Evolutionary conservation across 2,797 vertebrate species (phyloP).

Genomic region (Simalia tracyae): DNA sequence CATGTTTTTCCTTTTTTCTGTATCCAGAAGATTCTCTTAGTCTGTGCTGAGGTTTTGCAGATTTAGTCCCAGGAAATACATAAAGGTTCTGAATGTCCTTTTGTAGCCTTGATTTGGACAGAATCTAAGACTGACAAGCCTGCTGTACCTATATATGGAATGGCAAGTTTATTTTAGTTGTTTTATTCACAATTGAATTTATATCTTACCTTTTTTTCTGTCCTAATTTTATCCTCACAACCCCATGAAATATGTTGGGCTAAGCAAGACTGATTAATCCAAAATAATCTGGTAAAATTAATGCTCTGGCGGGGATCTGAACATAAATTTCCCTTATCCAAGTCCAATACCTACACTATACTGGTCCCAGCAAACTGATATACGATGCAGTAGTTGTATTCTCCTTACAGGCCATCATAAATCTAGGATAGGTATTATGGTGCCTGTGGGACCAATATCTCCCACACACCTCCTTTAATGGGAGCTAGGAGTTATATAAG

Average conservation of each 20-base stretch:
- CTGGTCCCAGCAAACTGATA: no score
- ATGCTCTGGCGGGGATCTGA: neutral
- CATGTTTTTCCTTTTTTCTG: neutral
- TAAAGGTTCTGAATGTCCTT: neutral
- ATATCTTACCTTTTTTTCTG: neutral
- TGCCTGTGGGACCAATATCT: no score
- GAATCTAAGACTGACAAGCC: neutral
- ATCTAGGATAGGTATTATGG: no score
- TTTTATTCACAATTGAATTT: neutral
- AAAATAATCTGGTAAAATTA: neutral
- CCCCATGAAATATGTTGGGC: neutral
- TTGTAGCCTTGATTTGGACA: neutral
- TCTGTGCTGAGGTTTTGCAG: neutral
- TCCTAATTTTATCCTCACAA: neutral
- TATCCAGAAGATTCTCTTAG: constrained; percentile 6
- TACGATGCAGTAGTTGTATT: neutral
- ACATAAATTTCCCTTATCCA: no score
- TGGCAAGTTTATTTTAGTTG: neutral
- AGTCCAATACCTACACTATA: no score
- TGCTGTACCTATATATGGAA: neutral
- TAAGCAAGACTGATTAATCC: neutral
- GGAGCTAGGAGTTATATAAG: no score
- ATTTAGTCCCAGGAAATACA: constrained; percentile 6
- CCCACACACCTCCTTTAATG: no score
- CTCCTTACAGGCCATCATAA: neutral